Evolutionary conservation across 2,113 vertebrate species (phyloP), one percentile per base, ranked within the genome.

Genomic region (Hiodon tergisus): DNA sequence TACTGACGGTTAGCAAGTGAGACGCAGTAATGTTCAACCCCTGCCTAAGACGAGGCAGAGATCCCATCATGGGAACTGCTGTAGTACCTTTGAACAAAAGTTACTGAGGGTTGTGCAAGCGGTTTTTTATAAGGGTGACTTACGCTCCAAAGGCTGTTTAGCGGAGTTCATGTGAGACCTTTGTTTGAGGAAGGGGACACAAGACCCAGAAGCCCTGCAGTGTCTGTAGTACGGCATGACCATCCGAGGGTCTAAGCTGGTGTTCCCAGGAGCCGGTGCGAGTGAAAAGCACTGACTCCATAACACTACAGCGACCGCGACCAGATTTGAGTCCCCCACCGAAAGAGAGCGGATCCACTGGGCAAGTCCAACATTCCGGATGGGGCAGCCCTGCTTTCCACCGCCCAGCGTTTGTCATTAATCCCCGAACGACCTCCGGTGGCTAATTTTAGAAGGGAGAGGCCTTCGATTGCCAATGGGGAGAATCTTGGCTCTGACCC

Each of bases 401-500:
- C 17, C 51, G 6, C 51, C 63, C 17, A 6, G 52, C 16, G 13
- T 75, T n/a, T 67, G 63, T 67, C 73, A 74, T n/a, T 47, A 63
- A 68, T 52, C 47, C 31, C 55, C 5, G 65, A 54, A 54, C 55
- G 7, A 16, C 31, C 73, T 63, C 1, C 4, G 53, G 62, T 9
- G 9, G 73, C 65, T 67, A 75, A 75, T 67, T 67, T 67, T 75
- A 75, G 73, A 75, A 46, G 63, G n/a, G 54, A 13, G 69, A n/a
- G 55, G 46, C 70, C 3, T 31, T 50, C 6, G 6, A 6, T 48
- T 72, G 57, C 57, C 55, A 60, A 13, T 5, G 9, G 51, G 52
- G n/a, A 11, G n/a, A 71, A 48, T 54, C 17, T 8, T 8, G 47
- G 14, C 14, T 6, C 9, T 3, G 46, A 55, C 9, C 58, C 69